Evolutionary conservation across 2,113 vertebrate genomes (phyloP).

Genomic region (Otus sunia): DNA sequence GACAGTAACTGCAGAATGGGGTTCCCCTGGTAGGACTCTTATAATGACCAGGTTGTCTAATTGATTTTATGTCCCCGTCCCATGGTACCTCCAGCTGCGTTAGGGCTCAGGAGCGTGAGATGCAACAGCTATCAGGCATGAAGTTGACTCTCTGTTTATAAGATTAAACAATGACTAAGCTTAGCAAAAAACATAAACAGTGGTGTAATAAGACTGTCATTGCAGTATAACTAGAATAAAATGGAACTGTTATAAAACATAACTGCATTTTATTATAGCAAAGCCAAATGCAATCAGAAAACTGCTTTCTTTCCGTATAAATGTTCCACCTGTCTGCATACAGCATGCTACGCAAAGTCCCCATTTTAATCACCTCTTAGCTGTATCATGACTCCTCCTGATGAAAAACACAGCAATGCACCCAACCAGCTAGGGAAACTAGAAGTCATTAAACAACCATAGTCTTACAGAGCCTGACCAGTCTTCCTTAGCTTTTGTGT

Average conservation of each 20-base stretch:
- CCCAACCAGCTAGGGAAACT: neutral
- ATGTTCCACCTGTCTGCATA: neutral
- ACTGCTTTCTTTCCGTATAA: neutral
- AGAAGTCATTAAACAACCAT: neutral
- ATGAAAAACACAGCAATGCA: slow-evolving; percentile 2
- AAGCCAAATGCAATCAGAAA: neutral
- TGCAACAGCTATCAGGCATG: neutral
- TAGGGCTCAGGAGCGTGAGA: neutral
- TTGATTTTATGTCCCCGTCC: neutral
- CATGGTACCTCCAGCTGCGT: neutral
- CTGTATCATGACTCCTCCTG: neutral
- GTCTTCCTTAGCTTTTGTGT: neutral
- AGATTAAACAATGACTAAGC: slow-evolving; percentile 57
- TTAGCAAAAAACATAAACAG: slow-evolving; percentile 6
- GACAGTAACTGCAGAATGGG: neutral
- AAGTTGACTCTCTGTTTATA: slow-evolving; percentile 5
- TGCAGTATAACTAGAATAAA: slow-evolving; percentile 27
- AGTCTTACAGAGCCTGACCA: neutral
- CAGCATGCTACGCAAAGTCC: neutral
- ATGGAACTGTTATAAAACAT: slow-evolving; percentile 14
- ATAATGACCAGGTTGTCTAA: neutral
- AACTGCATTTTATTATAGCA: slow-evolving; percentile 10
- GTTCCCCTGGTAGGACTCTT: neutral
- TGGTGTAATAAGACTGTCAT: slow-evolving; percentile 16
- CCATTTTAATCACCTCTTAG: neutral